A percentile compares a stretch with the other conserved stretches of the same genome.
These are phyloP conservation scores for Perca schrenkii DNA, from an alignment of 2,113 vertebrate species.

Conservation along the genomic window DNA sequence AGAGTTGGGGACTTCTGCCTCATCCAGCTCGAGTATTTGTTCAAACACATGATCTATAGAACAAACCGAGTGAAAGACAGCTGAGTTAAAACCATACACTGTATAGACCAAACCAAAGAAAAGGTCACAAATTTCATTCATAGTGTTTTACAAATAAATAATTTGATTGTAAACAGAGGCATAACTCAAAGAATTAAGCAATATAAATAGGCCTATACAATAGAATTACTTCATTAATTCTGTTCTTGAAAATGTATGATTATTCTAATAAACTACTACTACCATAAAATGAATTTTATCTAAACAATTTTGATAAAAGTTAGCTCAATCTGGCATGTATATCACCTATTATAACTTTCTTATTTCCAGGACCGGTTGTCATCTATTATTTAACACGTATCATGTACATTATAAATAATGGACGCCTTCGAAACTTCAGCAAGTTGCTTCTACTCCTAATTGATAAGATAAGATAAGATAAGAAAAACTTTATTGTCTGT, in stretches of 20 bases:
- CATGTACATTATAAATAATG: neutral
- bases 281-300: neutral
- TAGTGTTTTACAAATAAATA: neutral
- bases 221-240: too few species aligned
- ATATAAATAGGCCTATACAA: too few species aligned
- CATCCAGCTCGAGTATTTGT: neutral
- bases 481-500: too few species aligned
- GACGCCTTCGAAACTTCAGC: neutral
- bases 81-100: neutral
- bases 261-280: neutral
- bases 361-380: too few species aligned
- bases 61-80: neutral
- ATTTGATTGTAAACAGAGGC: neutral
- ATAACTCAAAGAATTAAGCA: too few species aligned
- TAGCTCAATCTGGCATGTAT: too few species aligned
- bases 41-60: conserved; percentile 84
- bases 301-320: too few species aligned
- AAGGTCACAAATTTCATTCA: neutral
- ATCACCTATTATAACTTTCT: too few species aligned
- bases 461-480: too few species aligned
- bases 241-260: too few species aligned
- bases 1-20: too few species aligned
- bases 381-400: too few species aligned
- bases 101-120: neutral
- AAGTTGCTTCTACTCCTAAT: neutral